These are phyloP conservation scores for Craseonycteris thonglongyai DNA, from an alignment of 2,113 vertebrate genomes.

Conservation along the genomic window DNA sequence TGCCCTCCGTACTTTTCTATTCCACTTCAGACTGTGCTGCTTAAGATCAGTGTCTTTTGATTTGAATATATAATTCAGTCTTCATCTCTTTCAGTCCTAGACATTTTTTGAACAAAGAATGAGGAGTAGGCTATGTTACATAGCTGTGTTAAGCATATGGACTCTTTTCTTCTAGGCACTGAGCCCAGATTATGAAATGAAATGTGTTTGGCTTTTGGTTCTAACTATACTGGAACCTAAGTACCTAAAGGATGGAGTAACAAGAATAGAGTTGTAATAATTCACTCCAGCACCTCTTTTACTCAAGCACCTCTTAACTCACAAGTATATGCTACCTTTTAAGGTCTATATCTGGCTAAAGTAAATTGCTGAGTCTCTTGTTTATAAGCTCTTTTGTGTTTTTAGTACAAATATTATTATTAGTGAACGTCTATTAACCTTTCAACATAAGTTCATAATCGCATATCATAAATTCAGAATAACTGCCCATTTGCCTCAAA, in stretches of 20 bases:
- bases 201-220: slow-evolving; percentile 84
- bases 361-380: slow-evolving; percentile 37
- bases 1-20: slow-evolving; percentile 79
- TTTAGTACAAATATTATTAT: slow-evolving; percentile 37
- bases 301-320: slow-evolving; percentile 29
- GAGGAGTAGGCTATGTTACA: slow-evolving; percentile 78
- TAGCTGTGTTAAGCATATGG: slow-evolving; percentile 85
- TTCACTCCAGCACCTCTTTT: slow-evolving; percentile 46
- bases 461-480: slow-evolving; percentile 26
- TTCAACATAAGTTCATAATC: slow-evolving; percentile 41
- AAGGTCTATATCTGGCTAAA: slow-evolving; percentile 7
- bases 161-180: slow-evolving; percentile 83
- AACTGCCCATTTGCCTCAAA: slow-evolving; percentile 47
- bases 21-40: slow-evolving; percentile 79
- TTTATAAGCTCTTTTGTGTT: not conserved
- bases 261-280: slow-evolving; percentile 59
- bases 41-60: slow-evolving; percentile 80
- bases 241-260: slow-evolving; percentile 72
- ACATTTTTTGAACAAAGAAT: slow-evolving; percentile 85
- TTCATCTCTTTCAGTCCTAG: slow-evolving; percentile 80
- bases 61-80: slow-evolving; percentile 85
- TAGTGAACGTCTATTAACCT: slow-evolving; percentile 12
- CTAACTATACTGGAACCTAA: slow-evolving; percentile 77
- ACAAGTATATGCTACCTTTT: slow-evolving; percentile 46
- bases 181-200: slow-evolving; percentile 83